Conservation (phyloP, 2,113 vertebrate species). For the Tragelaphus scriptus region DNA sequence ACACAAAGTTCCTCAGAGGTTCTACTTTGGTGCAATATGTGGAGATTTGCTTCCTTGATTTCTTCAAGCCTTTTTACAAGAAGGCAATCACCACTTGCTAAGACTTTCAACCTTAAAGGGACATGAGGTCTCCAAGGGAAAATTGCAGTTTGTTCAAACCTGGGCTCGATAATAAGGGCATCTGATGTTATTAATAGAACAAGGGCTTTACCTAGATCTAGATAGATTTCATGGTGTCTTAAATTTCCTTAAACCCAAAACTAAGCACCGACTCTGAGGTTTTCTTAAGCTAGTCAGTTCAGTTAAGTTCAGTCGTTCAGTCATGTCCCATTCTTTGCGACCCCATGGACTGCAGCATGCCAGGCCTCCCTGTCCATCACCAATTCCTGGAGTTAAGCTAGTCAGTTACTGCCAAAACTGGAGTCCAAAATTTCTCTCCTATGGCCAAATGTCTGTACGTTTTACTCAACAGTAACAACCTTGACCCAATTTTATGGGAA, state of each 20-base stretch:
- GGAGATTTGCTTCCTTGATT: neutral
- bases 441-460: neutral
- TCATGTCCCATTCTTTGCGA: neutral
- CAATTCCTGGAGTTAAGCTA: neutral
- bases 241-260: neutral
- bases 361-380: neutral
- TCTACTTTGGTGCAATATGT: neutral
- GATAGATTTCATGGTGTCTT: neutral
- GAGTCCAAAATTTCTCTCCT: neutral
- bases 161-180: neutral
- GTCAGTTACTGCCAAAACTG: neutral
- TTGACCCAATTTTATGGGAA: neutral
- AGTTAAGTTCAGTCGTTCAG: neutral
- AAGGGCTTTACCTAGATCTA: neutral
- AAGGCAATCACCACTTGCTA: neutral
- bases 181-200: neutral
- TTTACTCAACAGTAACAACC: neutral
- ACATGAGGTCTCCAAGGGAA: neutral
- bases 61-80: neutral
- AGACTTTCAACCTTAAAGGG: neutral
- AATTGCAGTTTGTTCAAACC: neutral
- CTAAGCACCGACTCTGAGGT: neutral
- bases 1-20: neutral
- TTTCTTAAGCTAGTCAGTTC: neutral
- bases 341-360: neutral